These are phyloP conservation scores for Coptotermes formosanus DNA, from an alignment of 1,140 invertebrate genomes.

Conservation along the genomic window DNA sequence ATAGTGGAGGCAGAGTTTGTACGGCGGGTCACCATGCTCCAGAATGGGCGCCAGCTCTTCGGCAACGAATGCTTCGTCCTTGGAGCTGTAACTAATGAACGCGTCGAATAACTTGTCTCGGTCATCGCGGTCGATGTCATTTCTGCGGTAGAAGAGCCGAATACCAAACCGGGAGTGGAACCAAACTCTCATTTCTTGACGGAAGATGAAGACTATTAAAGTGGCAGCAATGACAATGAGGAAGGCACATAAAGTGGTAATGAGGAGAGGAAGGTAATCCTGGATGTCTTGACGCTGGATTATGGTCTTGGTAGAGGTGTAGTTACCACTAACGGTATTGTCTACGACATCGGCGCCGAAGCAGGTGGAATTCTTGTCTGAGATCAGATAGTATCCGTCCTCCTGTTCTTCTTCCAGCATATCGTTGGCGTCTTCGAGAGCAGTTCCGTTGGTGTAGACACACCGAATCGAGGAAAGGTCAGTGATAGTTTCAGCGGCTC, in stretches of 20 bases:
- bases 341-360: constrained; percentile 27
- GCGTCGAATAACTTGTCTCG: constrained; percentile 86
- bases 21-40: constrained; percentile 62
- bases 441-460: constrained; percentile 62
- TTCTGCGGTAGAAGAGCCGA: constrained; percentile 77
- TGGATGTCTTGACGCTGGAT: constrained; percentile 64
- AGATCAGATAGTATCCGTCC: constrained; percentile 55
- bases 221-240: constrained; percentile 45
- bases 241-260: constrained; percentile 71
- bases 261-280: constrained; percentile 72
- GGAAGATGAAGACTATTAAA: constrained; percentile 64
- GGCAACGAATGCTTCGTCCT: constrained; percentile 85
- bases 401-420: constrained; percentile 55
- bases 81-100: constrained; percentile 86
- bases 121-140: constrained; percentile 71
- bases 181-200: constrained; percentile 81
- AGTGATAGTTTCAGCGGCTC: constrained; percentile 58
- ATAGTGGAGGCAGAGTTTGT: constrained; percentile 82
- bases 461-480: constrained; percentile 53
- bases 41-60: constrained; percentile 80
- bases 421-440: constrained; percentile 48
- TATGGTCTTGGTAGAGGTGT: constrained; percentile 36
- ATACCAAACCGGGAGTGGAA: constrained; percentile 82
- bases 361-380: constrained; percentile 41
- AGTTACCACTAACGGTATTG: constrained; percentile 42